Conservation (phyloP, 2,797 vertebrate genomes). For the Hydrophis major region DNA sequence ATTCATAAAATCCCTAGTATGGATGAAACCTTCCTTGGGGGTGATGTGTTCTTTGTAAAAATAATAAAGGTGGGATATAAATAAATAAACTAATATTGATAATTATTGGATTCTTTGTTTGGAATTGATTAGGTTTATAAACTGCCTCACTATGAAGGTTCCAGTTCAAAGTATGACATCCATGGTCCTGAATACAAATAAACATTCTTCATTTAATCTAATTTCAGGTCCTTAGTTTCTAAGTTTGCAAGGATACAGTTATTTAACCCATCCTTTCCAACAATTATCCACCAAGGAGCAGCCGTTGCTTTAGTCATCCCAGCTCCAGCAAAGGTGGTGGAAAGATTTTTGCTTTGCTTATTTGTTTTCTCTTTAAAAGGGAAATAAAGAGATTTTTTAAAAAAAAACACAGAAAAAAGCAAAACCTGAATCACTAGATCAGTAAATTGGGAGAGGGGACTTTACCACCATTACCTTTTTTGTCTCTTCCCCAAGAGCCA, state of each 20-base stretch:
- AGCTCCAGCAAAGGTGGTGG: not conserved
- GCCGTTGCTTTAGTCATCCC: not conserved
- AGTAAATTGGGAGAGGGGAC: not conserved
- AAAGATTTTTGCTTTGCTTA: not conserved
- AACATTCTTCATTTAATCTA: not conserved
- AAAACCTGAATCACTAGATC: not conserved
- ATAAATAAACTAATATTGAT: not conserved
- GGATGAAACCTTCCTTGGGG: not conserved
- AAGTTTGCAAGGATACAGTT: not conserved
- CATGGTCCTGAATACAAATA: not conserved
- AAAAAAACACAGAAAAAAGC: not conserved
- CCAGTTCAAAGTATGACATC: not conserved
- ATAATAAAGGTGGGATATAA: not conserved
- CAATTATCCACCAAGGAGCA: not conserved
- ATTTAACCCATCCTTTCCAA: not conserved
- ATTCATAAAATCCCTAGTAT: not conserved
- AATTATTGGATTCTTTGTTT: not conserved
- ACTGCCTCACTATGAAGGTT: not conserved
- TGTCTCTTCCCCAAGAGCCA: not conserved
- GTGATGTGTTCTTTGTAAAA: not conserved
- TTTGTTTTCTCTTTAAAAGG: not conserved
- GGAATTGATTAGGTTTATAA: not conserved
- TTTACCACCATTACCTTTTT: not conserved
- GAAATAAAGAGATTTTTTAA: not conserved
- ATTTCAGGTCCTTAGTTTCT: not conserved